Evolutionary conservation across 2,888 invertebrate species (phyloP).

Genomic region (Tenthredo livida): DNA sequence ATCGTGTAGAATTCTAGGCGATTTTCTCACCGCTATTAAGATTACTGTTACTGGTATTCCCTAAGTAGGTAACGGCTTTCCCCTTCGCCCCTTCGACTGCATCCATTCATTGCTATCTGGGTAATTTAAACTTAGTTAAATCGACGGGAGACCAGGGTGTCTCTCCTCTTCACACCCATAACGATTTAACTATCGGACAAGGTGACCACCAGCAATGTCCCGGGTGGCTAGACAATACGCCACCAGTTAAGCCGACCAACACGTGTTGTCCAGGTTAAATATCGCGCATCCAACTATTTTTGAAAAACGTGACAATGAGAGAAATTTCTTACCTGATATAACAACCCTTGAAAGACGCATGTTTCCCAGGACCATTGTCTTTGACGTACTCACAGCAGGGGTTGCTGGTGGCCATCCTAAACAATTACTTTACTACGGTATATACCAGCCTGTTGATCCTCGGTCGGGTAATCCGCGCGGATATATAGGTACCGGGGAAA

Average conservation of each 20-base stretch:
- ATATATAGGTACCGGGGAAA: background rate
- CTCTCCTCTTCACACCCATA: constrained; percentile 5
- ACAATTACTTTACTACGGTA: constrained; percentile 5
- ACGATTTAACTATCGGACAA: constrained; percentile 16
- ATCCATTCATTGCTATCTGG: background rate
- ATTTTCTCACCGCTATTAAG: background rate
- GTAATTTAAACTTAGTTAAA: background rate
- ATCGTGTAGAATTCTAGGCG: background rate
- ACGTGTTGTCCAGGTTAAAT: constrained; percentile 18
- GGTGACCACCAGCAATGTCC: constrained; percentile 62
- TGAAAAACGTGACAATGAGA: background rate
- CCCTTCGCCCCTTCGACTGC: background rate
- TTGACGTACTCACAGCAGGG: constrained; percentile 16
- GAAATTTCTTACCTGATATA: background rate
- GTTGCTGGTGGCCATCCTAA: constrained; percentile 34
- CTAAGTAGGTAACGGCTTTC: background rate
- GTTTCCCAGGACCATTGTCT: constrained; percentile 41
- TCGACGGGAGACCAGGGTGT: background rate
- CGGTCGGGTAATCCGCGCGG: background rate
- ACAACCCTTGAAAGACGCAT: background rate
- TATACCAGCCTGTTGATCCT: background rate
- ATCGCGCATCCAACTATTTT: background rate
- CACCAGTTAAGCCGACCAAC: constrained; percentile 63
- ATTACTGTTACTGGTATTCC: background rate
- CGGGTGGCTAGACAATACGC: constrained; percentile 59